These are phyloP conservation scores for Poicephalus meyeri DNA, from an alignment of 2,113 vertebrate genomes.

Conservation along the genomic window DNA sequence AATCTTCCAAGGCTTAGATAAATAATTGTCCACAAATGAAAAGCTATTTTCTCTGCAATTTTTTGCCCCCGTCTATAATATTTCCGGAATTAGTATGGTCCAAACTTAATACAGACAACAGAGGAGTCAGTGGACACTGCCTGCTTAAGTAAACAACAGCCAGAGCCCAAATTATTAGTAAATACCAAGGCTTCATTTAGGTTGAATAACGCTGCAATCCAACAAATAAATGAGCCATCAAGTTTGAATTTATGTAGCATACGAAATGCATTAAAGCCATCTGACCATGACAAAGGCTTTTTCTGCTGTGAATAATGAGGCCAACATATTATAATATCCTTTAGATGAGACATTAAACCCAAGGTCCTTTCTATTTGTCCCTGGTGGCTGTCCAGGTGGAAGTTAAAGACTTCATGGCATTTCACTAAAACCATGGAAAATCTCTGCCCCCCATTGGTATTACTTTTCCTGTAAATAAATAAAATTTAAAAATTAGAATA, in stretches of 20 bases:
- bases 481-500: background rate
- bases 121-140: conserved; percentile 57
- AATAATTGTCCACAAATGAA: conserved; percentile 41
- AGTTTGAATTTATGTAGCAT: conserved; percentile 85
- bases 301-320: conserved; percentile 83
- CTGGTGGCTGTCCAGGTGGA: conserved; percentile 72
- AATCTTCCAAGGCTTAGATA: conserved; percentile 2
- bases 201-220: conserved; percentile 80
- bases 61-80: conserved; percentile 23
- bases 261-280: conserved; percentile 82
- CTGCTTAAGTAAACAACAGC: conserved; percentile 76
- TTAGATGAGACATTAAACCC: conserved; percentile 76
- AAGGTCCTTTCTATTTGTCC: conserved; percentile 76
- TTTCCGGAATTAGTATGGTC: conserved; percentile 43
- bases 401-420: conserved; percentile 40
- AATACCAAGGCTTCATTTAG: conserved; percentile 80
- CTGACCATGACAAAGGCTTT: conserved; percentile 84
- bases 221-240: conserved; percentile 83
- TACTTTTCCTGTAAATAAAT: background rate
- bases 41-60: conserved; percentile 33
- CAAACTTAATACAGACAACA: conserved; percentile 40
- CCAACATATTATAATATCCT: conserved; percentile 72
- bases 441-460: background rate
- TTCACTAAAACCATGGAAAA: conserved; percentile 51
- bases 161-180: conserved; percentile 78